phyloP scores from a whole-genome alignment of 2,113 vertebrate genomes.

The Fukomys damarensis region DNA sequence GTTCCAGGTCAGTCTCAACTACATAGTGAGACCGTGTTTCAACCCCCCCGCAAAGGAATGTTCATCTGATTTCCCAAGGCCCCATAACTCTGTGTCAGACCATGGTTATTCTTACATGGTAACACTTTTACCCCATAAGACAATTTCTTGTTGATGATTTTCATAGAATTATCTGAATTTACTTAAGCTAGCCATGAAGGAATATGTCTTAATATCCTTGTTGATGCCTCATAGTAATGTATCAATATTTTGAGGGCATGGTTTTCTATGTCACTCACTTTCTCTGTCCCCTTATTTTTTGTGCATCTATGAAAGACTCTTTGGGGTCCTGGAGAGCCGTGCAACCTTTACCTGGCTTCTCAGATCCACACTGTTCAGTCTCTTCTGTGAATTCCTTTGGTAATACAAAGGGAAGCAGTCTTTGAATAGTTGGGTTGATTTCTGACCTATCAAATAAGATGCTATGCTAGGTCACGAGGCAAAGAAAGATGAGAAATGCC shows the following conservation, averaged over 20 bases:
- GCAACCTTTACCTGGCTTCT: not conserved
- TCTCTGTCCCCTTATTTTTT: not conserved
- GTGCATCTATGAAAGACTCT: not conserved
- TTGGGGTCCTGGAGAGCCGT: not conserved
- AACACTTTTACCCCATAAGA: not conserved
- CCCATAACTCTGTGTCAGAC: not conserved
- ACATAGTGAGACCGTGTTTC: too few relatives aligned
- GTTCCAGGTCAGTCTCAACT: too few relatives aligned
- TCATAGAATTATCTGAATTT: not conserved
- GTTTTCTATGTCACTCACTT: not conserved
- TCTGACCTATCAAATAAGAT: conserved; percentile 7
- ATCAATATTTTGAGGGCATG: not conserved
- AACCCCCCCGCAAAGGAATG: too few relatives aligned
- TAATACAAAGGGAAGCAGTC: not conserved
- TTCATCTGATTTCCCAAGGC: not conserved
- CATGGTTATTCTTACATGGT: not conserved
- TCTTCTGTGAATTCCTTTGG: not conserved
- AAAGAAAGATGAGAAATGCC: not conserved
- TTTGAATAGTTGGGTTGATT: not conserved
- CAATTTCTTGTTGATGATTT: not conserved
- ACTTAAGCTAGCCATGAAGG: not conserved
- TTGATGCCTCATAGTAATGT: not conserved
- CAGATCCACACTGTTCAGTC: not conserved
- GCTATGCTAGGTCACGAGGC: not conserved
- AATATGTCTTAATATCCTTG: not conserved